Conservation (phyloP, 1,140 invertebrate genomes). For the Meloidogyne chitwoodi region DNA sequence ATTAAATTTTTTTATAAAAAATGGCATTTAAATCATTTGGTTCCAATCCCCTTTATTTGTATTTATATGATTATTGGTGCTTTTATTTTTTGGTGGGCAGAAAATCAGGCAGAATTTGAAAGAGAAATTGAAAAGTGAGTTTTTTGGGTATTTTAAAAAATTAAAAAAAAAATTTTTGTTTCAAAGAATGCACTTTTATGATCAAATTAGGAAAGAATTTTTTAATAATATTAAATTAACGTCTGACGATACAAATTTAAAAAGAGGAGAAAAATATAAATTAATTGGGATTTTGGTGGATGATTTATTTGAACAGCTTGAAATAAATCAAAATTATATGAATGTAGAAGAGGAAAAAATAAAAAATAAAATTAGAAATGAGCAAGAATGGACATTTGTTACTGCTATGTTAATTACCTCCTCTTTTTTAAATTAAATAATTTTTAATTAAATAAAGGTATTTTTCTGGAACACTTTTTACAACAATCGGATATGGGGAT, state of each 20-base stretch:
- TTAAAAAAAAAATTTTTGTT: not conserved
- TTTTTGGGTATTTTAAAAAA: not conserved
- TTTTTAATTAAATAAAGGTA: too few relatives aligned
- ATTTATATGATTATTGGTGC: conserved; percentile 46
- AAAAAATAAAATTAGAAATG: not conserved
- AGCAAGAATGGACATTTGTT: conserved; percentile 14
- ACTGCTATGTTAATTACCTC: not conserved
- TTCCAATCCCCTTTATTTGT: conserved; percentile 34
- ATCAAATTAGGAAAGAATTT: not conserved
- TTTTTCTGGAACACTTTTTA: conserved; percentile 45
- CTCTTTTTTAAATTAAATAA: too few relatives aligned
- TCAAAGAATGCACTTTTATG: not conserved
- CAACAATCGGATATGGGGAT: conserved; percentile 50
- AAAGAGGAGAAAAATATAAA: not conserved
- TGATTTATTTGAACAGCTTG: conserved; percentile 4
- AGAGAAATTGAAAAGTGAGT: conserved; percentile 10
- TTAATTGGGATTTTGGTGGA: conserved; percentile 7
- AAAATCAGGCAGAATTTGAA: conserved; percentile 23
- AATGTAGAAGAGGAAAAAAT: not conserved
- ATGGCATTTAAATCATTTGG: conserved; percentile 33
- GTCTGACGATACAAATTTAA: not conserved
- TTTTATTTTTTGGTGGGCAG: conserved; percentile 35
- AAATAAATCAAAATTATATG: not conserved
- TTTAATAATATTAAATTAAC: conserved; percentile 5
- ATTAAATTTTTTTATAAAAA: conserved; percentile 24